These are phyloP conservation scores for Penaeus indicus DNA, from an alignment of 1,140 invertebrate genomes.

Conservation along the genomic window DNA sequence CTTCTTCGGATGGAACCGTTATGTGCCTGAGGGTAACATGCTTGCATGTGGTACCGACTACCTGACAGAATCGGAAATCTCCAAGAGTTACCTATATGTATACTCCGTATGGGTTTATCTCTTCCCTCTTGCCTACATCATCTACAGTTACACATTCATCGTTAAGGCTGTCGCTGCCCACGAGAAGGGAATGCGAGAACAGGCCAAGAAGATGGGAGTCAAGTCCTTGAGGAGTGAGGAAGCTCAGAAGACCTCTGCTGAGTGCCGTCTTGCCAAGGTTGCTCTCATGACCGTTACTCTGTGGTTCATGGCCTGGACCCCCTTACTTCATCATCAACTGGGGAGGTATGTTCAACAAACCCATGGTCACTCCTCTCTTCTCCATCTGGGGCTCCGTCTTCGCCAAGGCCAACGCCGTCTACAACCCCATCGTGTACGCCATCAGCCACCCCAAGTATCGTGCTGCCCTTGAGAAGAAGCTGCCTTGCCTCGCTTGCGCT, in stretches of 20 bases:
- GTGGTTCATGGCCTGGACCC: conserved; percentile 70
- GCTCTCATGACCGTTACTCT: conserved; percentile 69
- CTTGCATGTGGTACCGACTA: conserved; percentile 67
- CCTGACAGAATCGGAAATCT: conserved; percentile 56
- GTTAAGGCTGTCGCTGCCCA: conserved; percentile 71
- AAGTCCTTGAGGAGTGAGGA: conserved; percentile 68
- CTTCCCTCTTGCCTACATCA: conserved; percentile 64
- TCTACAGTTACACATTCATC: conserved; percentile 72
- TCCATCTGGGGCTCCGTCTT: conserved; percentile 60
- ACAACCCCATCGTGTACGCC: conserved; percentile 65
- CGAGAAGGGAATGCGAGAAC: conserved; percentile 71
- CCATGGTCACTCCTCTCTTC: conserved; percentile 68
- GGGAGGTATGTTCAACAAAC: conserved; percentile 68
- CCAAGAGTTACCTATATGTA: conserved; percentile 63
- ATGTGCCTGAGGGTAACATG: conserved; percentile 66
- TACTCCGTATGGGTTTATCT: conserved; percentile 61
- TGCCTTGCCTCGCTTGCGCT: neutral
- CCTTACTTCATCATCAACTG: conserved; percentile 70
- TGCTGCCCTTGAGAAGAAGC: conserved; percentile 40
- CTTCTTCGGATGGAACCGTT: conserved; percentile 67
- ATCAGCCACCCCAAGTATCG: conserved; percentile 34
- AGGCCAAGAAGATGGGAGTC: conserved; percentile 71
- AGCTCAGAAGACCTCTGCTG: conserved; percentile 59
- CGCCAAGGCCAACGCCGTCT: conserved; percentile 56
- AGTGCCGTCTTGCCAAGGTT: conserved; percentile 69